Evolutionary conservation across 2,797 vertebrate genomes (phyloP), one percentile per base, ranked within the genome.

Genomic region (Novumbra hubbsi): DNA sequence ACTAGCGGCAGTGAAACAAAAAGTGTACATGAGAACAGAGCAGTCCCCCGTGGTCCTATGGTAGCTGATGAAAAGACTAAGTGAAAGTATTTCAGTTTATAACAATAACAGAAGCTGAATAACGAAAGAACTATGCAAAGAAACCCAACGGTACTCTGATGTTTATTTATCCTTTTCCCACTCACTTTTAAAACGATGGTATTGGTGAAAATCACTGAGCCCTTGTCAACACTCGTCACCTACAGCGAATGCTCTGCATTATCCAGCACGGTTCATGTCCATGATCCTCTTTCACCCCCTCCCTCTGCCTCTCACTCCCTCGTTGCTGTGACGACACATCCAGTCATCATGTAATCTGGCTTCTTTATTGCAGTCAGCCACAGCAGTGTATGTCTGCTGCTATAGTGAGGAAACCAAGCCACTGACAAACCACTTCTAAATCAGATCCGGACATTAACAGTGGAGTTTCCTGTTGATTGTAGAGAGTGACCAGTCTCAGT

Each of bases 321-420:
- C 57, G 66, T 72, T 57, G 38, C 49, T 78, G 77, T 78, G 67
- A 71, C 76, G 78, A 80, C 77, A 81, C 76, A 84, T 86, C 81
- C 68, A 55, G 19, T 0, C 52, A 55, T 60, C 11, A 24, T 34
- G 50, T 78, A 38, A 74, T 34, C 55, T 71, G 49, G 65, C 38
- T 60, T 48, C 49, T 41, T 15, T 5, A 45, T 34, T 50, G 49
- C 68, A 21, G 64, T 68, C 45, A 64, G 49, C 64, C 68, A 71
- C 55, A 60, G 55, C 21, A 32, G 28, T 67, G 60, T 32, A 75
- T 66, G 73, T 34, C 72, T 60, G 55, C 9, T 60, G 27, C 65
- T 76, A 68, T 71, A 75, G 78, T 72, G 72, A 72, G 65, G 76
- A 68, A 68, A 79, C 73, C 60, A n/a, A 70, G n/a, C 62, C 70